A percentile compares a stretch with the other conserved stretches of the same genome.
phyloP scores from a whole-genome alignment of 2,888 invertebrate genomes.

The Nomada ruficornis region DNA sequence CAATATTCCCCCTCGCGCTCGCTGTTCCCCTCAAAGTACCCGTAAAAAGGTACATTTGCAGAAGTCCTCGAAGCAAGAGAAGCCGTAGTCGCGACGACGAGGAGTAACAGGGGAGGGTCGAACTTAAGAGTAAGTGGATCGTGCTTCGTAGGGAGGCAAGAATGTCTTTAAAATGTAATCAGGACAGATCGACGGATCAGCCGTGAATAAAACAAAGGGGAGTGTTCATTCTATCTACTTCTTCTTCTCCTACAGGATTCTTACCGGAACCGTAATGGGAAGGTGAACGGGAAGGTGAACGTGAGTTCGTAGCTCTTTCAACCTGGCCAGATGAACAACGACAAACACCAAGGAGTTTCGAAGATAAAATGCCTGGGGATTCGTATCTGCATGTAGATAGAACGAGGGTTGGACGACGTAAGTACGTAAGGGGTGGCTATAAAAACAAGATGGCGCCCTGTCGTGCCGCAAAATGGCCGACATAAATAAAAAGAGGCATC shows the following conservation, averaged over 20 bases:
- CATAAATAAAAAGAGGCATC: conserved; percentile 76
- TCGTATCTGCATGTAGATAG: conserved; percentile 72
- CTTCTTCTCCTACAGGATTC: background rate
- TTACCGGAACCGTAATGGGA: conserved; percentile 22
- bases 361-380: conserved; percentile 67
- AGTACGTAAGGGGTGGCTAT: conserved; percentile 68
- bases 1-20: background rate
- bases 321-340: conserved; percentile 65
- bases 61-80: conserved; percentile 5
- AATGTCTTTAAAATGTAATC: conserved; percentile 64
- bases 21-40: conserved; percentile 8
- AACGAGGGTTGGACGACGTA: conserved; percentile 41
- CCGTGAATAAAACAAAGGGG: conserved; percentile 68
- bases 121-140: conserved; percentile 33
- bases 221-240: background rate
- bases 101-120: background rate
- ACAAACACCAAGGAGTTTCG: conserved; percentile 46
- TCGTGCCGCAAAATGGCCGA: conserved; percentile 79
- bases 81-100: background rate
- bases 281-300: background rate
- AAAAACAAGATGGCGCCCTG: conserved; percentile 81
- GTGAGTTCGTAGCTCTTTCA: conserved; percentile 44
- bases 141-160: conserved; percentile 27
- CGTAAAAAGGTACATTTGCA: conserved; percentile 32
- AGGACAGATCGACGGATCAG: conserved; percentile 63